Conservation (phyloP, 2,113 vertebrate genomes). For the Aleadryas rufinucha region DNA sequence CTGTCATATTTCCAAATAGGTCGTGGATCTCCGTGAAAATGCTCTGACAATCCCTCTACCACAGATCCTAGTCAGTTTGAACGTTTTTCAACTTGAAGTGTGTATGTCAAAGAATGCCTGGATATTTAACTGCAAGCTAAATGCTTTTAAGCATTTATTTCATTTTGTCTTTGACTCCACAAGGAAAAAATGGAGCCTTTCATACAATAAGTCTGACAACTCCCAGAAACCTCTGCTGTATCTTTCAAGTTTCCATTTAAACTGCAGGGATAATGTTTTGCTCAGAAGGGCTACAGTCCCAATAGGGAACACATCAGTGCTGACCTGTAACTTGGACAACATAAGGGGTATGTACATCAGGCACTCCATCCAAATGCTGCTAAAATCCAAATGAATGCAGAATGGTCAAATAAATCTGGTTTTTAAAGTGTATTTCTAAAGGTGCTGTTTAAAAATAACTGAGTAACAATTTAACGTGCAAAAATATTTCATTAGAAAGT, state of each 20-base stretch:
- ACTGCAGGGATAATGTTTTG: conserved; percentile 41
- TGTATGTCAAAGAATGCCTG: conserved; percentile 69
- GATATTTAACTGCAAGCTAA: conserved; percentile 73
- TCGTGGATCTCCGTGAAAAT: conserved; percentile 83
- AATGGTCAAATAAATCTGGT: background rate
- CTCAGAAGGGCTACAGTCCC: conserved; percentile 62
- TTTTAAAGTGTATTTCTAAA: background rate
- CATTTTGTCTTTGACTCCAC: conserved; percentile 41
- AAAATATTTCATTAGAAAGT: background rate
- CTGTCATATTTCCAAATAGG: conserved; percentile 59
- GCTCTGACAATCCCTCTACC: conserved; percentile 72
- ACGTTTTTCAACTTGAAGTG: conserved; percentile 68
- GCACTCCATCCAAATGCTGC: background rate
- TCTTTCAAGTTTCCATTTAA: conserved; percentile 66
- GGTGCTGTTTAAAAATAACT: background rate
- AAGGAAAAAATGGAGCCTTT: conserved; percentile 60
- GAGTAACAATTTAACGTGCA: background rate
- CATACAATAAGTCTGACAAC: conserved; percentile 64
- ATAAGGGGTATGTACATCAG: background rate
- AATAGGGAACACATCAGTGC: conserved; percentile 50
- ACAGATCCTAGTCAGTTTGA: conserved; percentile 64
- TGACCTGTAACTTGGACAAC: background rate
- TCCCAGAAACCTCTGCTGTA: conserved; percentile 62
- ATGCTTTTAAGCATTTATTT: conserved; percentile 65
- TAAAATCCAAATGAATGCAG: background rate